These are phyloP conservation scores for Ctenodactylus gundi DNA, from an alignment of 2,113 vertebrate species.

Conservation along the genomic window DNA sequence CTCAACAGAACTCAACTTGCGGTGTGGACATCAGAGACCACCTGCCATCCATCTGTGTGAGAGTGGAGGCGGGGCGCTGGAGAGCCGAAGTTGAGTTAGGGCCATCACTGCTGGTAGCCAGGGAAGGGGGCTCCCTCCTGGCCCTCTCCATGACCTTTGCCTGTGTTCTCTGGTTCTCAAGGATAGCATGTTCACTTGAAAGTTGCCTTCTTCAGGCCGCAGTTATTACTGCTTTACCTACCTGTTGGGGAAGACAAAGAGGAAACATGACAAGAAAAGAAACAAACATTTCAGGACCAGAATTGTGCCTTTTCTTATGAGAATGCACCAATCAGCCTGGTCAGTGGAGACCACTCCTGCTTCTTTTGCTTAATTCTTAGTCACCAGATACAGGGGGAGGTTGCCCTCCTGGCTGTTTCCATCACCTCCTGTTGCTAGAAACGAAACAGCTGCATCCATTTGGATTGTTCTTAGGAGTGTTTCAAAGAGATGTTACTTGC, in stretches of 20 bases:
- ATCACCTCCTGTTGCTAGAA: conserved; percentile 59
- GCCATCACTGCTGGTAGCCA: background rate
- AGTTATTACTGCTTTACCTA: background rate
- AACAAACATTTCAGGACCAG: background rate
- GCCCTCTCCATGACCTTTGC: background rate
- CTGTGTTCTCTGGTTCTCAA: background rate
- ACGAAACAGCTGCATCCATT: conserved; percentile 71
- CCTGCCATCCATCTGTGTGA: accelerated
- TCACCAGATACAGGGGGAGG: background rate
- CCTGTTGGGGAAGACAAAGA: background rate
- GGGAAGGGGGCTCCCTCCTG: background rate
- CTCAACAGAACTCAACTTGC: background rate
- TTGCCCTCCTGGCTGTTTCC: conserved; percentile 26
- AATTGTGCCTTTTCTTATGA: background rate
- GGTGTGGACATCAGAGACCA: background rate
- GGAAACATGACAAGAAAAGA: background rate
- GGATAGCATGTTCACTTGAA: background rate
- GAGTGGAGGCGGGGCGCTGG: background rate
- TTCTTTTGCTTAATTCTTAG: background rate
- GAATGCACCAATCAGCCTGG: background rate
- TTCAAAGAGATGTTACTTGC: conserved; percentile 77
- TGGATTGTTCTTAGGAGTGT: conserved; percentile 67
- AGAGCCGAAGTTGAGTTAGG: accelerated
- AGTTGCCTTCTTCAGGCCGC: background rate
- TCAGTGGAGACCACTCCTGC: accelerated